These are phyloP conservation scores for Drosophila willistoni DNA, from an alignment of 1,140 invertebrate genomes.

Conservation along the genomic window DNA sequence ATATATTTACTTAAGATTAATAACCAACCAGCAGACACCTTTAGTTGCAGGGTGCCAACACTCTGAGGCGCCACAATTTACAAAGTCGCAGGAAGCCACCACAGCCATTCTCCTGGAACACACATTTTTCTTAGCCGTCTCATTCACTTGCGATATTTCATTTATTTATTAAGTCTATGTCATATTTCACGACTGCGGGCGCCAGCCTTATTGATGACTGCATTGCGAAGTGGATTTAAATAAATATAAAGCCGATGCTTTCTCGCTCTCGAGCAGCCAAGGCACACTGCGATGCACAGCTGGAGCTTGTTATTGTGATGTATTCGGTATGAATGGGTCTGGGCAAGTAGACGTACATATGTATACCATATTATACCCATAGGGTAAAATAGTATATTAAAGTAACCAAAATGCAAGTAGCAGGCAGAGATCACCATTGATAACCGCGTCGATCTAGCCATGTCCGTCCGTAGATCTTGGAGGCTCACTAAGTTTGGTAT, in stretches of 20 bases:
- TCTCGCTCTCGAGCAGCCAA: conserved; percentile 11
- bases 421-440: no score
- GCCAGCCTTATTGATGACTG: conserved; percentile 51
- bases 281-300: conserved; percentile 69
- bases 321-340: conserved; percentile 79
- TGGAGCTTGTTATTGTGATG: conserved; percentile 82
- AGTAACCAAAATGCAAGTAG: no score
- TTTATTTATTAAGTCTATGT: conserved; percentile 82
- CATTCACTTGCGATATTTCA: conserved; percentile 72
- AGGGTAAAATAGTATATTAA: no score
- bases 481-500: no score
- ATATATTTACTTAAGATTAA: conserved; percentile 11
- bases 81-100: conserved; percentile 63
- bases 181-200: conserved; percentile 74
- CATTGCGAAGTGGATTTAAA: conserved; percentile 36
- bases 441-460: no score
- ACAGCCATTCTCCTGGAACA: conserved; percentile 45
- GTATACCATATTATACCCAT: no score
- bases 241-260: conserved; percentile 23
- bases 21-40: conserved; percentile 35
- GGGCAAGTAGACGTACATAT: conserved; percentile 44
- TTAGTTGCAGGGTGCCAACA: conserved; percentile 49
- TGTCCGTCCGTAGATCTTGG: no score
- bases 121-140: conserved; percentile 38
- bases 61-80: conserved; percentile 66